These are phyloP conservation scores for Eumacrocentrus americanus DNA, from an alignment of 2,888 invertebrate species.

Conservation along the genomic window DNA sequence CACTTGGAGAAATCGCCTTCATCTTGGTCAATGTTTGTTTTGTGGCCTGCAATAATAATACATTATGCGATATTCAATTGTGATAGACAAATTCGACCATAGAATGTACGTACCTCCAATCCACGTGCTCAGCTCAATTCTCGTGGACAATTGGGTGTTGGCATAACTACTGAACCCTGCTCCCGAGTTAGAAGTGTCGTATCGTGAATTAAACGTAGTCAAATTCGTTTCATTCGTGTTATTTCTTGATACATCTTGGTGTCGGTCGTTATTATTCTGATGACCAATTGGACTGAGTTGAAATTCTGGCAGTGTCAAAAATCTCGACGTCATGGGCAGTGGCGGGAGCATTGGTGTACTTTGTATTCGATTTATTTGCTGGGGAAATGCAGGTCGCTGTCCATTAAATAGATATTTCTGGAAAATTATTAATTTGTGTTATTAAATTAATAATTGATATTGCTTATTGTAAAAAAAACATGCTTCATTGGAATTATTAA, in stretches of 20 bases:
- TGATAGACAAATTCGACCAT: no score
- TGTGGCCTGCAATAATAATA: conserved; percentile 42
- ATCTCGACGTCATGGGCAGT: conserved; percentile 47
- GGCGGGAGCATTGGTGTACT: conserved; percentile 58
- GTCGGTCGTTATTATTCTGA: conserved; percentile 37
- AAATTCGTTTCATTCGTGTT: conserved; percentile 63
- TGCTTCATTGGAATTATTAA: no score
- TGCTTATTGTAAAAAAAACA: no score
- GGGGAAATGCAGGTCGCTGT: conserved; percentile 37
- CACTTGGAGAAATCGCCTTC: conserved; percentile 59
- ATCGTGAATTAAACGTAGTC: conserved; percentile 57
- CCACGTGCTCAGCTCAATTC: conserved; percentile 73
- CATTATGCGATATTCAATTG: conserved; percentile 1
- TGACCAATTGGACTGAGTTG: conserved; percentile 58
- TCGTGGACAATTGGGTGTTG: conserved; percentile 64
- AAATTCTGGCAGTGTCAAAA: conserved; percentile 52
- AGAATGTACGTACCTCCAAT: conserved; percentile 66
- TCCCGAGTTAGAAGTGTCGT: conserved; percentile 43
- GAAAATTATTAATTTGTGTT: no score
- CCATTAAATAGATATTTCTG: conserved; percentile 57
- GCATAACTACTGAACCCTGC: conserved; percentile 50
- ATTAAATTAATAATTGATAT: no score
- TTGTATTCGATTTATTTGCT: conserved; percentile 52
- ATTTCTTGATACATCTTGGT: conserved; percentile 60
- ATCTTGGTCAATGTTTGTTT: conserved; percentile 42